A percentile compares a stretch with the other conserved stretches of the same genome.
These are phyloP conservation scores for Thermophis baileyi DNA, from an alignment of 2,113 vertebrate species.

Conservation along the genomic window DNA sequence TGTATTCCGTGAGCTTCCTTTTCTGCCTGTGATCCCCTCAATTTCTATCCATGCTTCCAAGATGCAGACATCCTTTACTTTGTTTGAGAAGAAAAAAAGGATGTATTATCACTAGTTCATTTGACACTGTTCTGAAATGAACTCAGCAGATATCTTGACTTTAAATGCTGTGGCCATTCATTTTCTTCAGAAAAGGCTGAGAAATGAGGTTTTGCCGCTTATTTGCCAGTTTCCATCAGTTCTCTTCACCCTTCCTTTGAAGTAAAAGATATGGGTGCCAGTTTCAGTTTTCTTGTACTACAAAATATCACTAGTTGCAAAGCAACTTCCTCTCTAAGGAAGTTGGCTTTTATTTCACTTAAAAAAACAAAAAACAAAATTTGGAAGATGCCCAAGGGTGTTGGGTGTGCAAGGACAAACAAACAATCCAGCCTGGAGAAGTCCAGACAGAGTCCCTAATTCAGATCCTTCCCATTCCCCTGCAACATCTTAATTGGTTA, in stretches of 20 bases:
- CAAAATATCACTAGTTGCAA: background rate
- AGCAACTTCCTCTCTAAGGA: too few species aligned
- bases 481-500: background rate
- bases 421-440: background rate
- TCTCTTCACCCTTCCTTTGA: background rate
- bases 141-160: background rate
- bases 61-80: background rate
- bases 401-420: background rate
- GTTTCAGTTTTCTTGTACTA: background rate
- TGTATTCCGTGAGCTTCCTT: background rate
- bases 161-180: background rate
- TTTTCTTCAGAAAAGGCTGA: background rate
- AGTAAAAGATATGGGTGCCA: background rate
- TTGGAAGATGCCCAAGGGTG: background rate
- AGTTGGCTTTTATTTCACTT: background rate
- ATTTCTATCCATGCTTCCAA: background rate
- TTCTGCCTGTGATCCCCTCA: background rate
- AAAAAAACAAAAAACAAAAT: background rate
- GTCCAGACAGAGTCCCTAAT: background rate
- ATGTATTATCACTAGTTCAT: background rate
- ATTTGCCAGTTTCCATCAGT: background rate
- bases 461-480: background rate
- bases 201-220: background rate
- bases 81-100: background rate
- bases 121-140: background rate